Evolutionary conservation across 2,888 invertebrate species (phyloP), one percentile per base, ranked within the genome.

Genomic region (Drosophila longiperda): DNA sequence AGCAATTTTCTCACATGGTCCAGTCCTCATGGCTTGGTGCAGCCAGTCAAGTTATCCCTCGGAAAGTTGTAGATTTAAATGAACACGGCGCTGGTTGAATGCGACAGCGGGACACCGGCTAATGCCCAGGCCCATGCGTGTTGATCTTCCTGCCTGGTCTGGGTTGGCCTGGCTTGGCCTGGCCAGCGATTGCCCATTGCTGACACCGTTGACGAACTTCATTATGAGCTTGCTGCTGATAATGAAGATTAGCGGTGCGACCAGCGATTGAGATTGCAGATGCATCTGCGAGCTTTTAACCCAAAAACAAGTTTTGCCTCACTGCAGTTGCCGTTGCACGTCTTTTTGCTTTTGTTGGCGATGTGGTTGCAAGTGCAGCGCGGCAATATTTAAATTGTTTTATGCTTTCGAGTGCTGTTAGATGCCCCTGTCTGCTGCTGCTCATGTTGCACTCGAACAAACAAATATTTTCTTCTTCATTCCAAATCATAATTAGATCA

Each of bases 311-410:
- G 83, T 83, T 87, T 85, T 32, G 12, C 67, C 55, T 34, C 32
- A 55, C 50, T 53, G 50, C 61, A 66, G 71, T 58, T 66, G 75
- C 66, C 53, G 60, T 76, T 57, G 71, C 48, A 26, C 60, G 45
- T 66, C 29, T 34, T 26, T 50, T 45, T 70, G 36, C 42, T 68
- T 38, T 58, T 63, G 52, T 53, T 78, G 62, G 32, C 49, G 67
- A 15, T 72, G 84, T 70, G 80, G 86, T 89, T 88, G 87, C 89
- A 87, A 87, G 89, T 87, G 89, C 89, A 83, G 70, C 80, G 62
- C 72, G 77, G 85, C 91, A 91, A 90, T 91, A 91, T 91, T 91
- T 90, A 91, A 91, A 91, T 91, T 85, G 90, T 87, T 91, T 91
- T 86, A 86, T 91, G 81, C 79, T 76, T 83, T 80, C 58, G 67